Conservation (phyloP, 2,797 vertebrate species). For the Betta splendens region DNA sequence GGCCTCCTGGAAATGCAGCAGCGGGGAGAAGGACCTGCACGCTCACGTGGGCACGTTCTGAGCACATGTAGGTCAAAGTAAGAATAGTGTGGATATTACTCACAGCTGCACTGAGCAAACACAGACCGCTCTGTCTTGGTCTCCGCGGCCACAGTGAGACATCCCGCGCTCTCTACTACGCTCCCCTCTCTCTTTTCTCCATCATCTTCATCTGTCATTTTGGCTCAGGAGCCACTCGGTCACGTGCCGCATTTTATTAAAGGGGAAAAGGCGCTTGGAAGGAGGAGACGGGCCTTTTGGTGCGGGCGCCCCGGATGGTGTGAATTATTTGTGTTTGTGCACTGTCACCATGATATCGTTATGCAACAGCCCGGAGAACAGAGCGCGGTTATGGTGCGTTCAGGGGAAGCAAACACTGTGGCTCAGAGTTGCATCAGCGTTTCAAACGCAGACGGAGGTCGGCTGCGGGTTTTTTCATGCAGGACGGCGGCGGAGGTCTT, state of each 20-base stretch:
- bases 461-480: slow-evolving; percentile 45
- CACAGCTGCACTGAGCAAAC: slow-evolving; percentile 72
- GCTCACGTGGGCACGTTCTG: slow-evolving; percentile 44
- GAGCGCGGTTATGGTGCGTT: slow-evolving; percentile 21
- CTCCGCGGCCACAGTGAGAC: slow-evolving; percentile 62
- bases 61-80: slow-evolving; percentile 67
- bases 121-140: slow-evolving; percentile 67
- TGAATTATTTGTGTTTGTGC: slow-evolving; percentile 41
- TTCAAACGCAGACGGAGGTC: slow-evolving; percentile 37
- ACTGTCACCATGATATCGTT: slow-evolving; percentile 47
- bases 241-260: slow-evolving; percentile 61
- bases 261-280: slow-evolving; percentile 52
- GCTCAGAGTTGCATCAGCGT: slow-evolving; percentile 27
- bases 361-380: slow-evolving; percentile 44
- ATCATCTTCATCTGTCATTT: slow-evolving; percentile 75
- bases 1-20: slow-evolving; percentile 24
- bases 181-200: slow-evolving; percentile 66
- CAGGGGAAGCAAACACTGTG: slow-evolving; percentile 14
- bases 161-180: slow-evolving; percentile 71
- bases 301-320: slow-evolving; percentile 24
- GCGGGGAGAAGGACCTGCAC: slow-evolving; percentile 30
- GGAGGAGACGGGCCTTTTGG: slow-evolving; percentile 9
- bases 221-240: slow-evolving; percentile 64
- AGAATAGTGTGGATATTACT: slow-evolving; percentile 69
- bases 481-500: slow-evolving; percentile 42